A percentile compares a stretch with the other conserved stretches of the same genome.
phyloP scores from a whole-genome alignment of 2,797 vertebrate genomes.

The Trichosurus vulpecula region DNA sequence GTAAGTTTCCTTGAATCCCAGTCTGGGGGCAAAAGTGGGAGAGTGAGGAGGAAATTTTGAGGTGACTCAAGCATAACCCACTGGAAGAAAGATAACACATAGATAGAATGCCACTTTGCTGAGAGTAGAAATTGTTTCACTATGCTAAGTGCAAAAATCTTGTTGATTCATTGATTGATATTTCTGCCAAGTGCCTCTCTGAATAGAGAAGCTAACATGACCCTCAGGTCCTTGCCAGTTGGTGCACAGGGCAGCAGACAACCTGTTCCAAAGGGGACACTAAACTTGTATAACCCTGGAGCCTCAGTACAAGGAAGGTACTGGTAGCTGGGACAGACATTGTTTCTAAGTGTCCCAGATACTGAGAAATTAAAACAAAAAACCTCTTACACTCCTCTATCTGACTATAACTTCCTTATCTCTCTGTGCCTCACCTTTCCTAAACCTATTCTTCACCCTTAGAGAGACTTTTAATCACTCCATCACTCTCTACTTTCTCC shows the following conservation, averaged over 20 bases:
- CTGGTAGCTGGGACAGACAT: background rate
- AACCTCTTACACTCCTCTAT: background rate
- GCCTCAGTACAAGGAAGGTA: background rate
- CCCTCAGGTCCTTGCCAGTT: background rate
- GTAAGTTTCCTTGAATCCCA: background rate
- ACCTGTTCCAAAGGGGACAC: background rate
- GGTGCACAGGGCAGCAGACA: background rate
- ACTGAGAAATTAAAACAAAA: background rate
- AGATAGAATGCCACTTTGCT: background rate
- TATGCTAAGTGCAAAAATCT: background rate
- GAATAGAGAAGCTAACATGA: background rate
- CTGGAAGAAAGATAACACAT: background rate
- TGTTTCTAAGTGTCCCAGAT: background rate
- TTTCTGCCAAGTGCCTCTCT: background rate
- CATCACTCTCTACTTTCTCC: background rate
- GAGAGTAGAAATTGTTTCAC: background rate
- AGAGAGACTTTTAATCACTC: background rate
- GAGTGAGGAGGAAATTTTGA: background rate
- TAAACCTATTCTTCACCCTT: background rate
- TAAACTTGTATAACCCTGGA: background rate
- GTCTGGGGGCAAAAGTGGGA: background rate
- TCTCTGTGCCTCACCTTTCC: background rate
- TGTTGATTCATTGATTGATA: background rate
- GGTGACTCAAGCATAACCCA: background rate
- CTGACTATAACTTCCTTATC: background rate